These are phyloP conservation scores for Pyrocoelia pectoralis DNA, from an alignment of 2,888 invertebrate genomes.

Conservation along the genomic window DNA sequence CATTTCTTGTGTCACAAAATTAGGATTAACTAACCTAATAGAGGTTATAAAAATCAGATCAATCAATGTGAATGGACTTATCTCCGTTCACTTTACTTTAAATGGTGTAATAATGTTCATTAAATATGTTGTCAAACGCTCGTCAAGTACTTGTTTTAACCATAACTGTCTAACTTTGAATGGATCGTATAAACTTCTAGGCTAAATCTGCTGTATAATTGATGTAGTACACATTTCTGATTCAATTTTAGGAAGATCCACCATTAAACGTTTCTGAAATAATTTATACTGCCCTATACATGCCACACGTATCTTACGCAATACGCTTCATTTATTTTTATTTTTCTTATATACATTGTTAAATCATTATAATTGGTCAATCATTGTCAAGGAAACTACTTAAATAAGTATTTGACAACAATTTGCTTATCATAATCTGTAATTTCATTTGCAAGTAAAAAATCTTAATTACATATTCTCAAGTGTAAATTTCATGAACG, in stretches of 20 bases:
- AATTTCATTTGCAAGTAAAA: too few species aligned
- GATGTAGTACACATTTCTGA: neutral
- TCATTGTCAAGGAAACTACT: neutral
- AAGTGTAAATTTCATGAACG: too few species aligned
- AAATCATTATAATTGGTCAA: too few species aligned
- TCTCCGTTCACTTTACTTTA: constrained; percentile 32
- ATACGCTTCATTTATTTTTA: too few species aligned
- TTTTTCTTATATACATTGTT: too few species aligned
- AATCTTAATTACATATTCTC: too few species aligned
- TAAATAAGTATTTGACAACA: neutral
- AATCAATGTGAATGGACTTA: constrained; percentile 14
- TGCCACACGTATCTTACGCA: too few species aligned
- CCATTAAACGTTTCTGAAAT: too few species aligned
- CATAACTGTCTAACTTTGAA: constrained; percentile 15
- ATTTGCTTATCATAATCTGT: neutral
- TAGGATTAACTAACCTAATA: constrained; percentile 2
- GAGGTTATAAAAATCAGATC: constrained; percentile 19
- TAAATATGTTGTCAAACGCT: constrained; percentile 22
- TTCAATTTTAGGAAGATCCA: too few species aligned
- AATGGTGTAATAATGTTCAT: constrained; percentile 33
- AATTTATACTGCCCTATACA: too few species aligned
- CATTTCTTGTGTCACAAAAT: neutral
- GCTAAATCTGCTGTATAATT: neutral
- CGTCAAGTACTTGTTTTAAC: constrained; percentile 21
- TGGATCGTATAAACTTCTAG: constrained; percentile 6